Base-by-base conservation (phyloP, 2,888 invertebrate species). In the Apeira syringaria region DNA sequence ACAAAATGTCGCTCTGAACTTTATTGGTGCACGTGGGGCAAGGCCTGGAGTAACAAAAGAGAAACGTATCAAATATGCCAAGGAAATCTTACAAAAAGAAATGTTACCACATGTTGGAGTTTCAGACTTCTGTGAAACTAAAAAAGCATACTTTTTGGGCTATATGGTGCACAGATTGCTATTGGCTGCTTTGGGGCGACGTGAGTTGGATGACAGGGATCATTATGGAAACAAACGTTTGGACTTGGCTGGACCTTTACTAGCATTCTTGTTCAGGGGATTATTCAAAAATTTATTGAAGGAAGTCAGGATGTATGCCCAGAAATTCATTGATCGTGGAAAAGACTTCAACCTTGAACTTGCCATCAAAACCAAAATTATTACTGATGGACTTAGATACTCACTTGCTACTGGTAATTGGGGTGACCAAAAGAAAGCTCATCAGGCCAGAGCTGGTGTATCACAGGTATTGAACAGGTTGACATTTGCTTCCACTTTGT, bases 401-500 rank as follows among this genome's bases (percentile, higher is more conserved):
- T 99, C 99, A 0, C 91, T 99, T 63, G 99, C 99, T 59, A 99
- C 99, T 18, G 99, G 99, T 22, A 99, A 99, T 83, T 99, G 99
- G 99, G 99, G 99, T 31, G 99, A 99, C 79, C 99, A 99, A 87
- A 99, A 99, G 84, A 99, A 99, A 79, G 99, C 99, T 41, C 99
- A 99, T 93, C 98, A 98, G 87, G 99, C 98, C 11, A 92, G 98
- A 83, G 98, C 98, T 60, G 98, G 98, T 31, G 98, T 98, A 13
- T 97, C 98, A 31, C 97, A 98, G 92, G 99, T 99, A 84, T 95
- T 99, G 82, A 99, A 99, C 79, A 92, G 99, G 60, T 89, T 99
- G 55, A 99, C 99, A 0, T 99, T 99, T 90, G 99, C 99, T 2
- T 99, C 99, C 0, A 99, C 99, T 0, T 89, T 99, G 50, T 99